Base-by-base conservation (phyloP, 2,888 invertebrate genomes). In the Cetonia aurata region DNA sequence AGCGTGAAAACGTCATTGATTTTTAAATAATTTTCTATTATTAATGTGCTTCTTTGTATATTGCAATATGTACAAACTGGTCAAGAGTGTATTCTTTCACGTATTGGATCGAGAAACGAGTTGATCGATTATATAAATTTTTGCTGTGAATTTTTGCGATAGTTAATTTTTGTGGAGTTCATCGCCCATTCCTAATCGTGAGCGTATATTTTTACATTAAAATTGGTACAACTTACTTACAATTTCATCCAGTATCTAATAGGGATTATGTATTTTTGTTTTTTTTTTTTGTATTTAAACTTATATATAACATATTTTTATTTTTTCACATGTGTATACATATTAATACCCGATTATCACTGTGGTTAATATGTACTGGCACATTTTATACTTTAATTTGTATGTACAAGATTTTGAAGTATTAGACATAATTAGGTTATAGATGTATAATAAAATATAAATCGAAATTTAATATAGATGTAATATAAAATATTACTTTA, bases 401-500 rank as follows among this genome's bases (percentile, higher is more conserved):
- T 62, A 62, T 69, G 69, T 69, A 69, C 69, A 69, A 69, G 69
- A 52, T 65, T 69, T 62, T 53, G 44, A 69, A 69, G 69, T 69
- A 69, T 69, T 69, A 69, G 69, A 69, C 25, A 41, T 69, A 52
- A 53, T 69, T 60, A 60, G 60, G 17, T 62, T 31, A 60, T 69
- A 53, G 53, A 60, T 69, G 60, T 69, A 69, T 65, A 50, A 65
- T 62, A 62, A 62, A 37, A 50, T 48, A 60, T 60, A 50, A 65
- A 65, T 37, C 50, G 62, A 65, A 59, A 60, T 69, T 60, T 59
- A 59, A 52, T 70, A 56, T 70, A 70, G 65, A 70, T 69, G 69
- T 69, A 69, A 70, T 66, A 70, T 66, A 70, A 66, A 70, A 57
- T 70, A 70, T 66, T 70, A 70, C 70, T 70, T 70, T 70, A 70